phyloP scores from a whole-genome alignment of 2,888 invertebrate genomes.

The Standfussiana lucernea region DNA sequence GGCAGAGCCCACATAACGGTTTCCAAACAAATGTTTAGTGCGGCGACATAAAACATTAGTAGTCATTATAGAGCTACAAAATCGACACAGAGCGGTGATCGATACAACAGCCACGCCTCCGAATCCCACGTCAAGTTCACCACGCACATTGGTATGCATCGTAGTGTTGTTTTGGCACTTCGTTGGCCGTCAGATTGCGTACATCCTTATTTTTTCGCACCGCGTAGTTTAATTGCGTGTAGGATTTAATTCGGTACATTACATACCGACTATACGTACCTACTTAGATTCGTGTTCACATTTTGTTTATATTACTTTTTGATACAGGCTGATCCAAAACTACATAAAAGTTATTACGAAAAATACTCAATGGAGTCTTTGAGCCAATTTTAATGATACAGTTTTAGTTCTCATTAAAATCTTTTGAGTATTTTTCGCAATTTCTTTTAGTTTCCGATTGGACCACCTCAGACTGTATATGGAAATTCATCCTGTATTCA shows the following conservation, averaged over 20 bases:
- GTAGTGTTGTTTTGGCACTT: constrained; percentile 19
- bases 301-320: neutral
- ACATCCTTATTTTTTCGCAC: constrained; percentile 6
- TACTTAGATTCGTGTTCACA: neutral
- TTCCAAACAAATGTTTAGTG: constrained; percentile 28
- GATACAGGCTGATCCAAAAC: neutral
- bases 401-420: neutral
- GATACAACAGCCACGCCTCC: constrained; percentile 40
- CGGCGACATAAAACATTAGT: constrained; percentile 21
- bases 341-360: neutral
- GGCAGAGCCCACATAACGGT: constrained; percentile 35
- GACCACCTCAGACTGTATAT: neutral
- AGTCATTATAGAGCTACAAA: constrained; percentile 20
- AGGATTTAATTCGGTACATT: constrained; percentile 2
- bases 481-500: neutral
- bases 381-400: neutral
- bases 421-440: neutral
- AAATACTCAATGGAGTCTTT: neutral
- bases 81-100: constrained; percentile 43
- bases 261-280: too few relatives aligned
- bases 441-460: too few relatives aligned
- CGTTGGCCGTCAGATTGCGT: constrained; percentile 34
- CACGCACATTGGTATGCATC: constrained; percentile 59
- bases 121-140: constrained; percentile 51
- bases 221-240: neutral